These are phyloP conservation scores for Hydrolagus colliei DNA, from an alignment of 2,797 vertebrate species.

Conservation along the genomic window DNA sequence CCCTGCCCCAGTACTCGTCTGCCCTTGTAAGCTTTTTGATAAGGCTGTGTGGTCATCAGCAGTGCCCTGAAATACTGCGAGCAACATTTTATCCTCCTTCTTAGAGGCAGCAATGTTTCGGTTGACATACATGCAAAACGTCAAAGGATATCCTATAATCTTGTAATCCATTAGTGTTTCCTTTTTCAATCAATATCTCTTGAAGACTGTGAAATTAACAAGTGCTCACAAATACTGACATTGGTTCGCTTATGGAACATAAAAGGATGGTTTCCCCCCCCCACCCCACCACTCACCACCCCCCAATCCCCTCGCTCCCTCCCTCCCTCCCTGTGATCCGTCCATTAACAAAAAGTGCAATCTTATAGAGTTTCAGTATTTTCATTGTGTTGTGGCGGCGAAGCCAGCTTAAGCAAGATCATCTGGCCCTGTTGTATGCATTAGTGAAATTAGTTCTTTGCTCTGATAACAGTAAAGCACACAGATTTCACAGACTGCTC, in stretches of 20 bases:
- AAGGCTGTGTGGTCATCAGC: too few species aligned
- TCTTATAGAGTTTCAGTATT: not conserved
- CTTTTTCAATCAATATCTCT: not conserved
- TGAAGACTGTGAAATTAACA: not conserved
- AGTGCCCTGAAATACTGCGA: too few species aligned
- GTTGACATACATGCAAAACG: not conserved
- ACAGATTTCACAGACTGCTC: not conserved
- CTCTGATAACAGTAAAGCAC: not conserved
- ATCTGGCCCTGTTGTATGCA: not conserved
- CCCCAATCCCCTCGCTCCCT: too few species aligned
- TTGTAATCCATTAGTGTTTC: slow-evolving; percentile 14
- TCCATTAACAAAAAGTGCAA: not conserved
- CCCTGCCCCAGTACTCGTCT: too few species aligned
- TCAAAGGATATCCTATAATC: not conserved
- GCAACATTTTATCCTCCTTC: not conserved
- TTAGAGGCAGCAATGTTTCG: not conserved
- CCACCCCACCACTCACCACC: too few species aligned
- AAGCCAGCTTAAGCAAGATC: not conserved
- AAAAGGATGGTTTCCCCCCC: not conserved
- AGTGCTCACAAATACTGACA: not conserved
- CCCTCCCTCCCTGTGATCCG: not conserved
- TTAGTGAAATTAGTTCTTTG: not conserved
- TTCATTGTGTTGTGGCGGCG: not conserved
- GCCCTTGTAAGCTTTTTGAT: too few species aligned
- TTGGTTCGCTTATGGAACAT: not conserved